Base-by-base conservation (phyloP, 2,113 vertebrate species). In the Drymodes brunneopygia region DNA sequence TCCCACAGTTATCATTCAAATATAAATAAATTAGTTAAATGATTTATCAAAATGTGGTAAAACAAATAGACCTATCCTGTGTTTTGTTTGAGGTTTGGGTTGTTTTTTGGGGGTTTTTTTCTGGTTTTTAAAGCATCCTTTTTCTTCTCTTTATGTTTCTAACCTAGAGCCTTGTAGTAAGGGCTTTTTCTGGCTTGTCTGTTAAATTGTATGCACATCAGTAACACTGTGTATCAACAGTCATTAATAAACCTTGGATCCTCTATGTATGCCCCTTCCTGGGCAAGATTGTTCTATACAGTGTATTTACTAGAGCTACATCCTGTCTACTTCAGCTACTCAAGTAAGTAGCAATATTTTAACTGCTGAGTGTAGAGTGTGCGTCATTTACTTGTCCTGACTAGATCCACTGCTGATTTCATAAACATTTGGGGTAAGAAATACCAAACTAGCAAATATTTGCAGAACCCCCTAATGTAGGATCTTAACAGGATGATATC, bases 401-500 rank as follows among this genome's bases (percentile, higher is more conserved):
- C 93, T 94, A 62, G 94, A 88, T 90, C 95, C 92, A 92, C 96
- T 94, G 90, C 94, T 94, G 91, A 71, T 97, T 97, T 80, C 94
- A 51, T 97, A 97, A 92, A 96, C 94, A 95, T 97, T 88, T 93
- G 82, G 97, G 96, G 87, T 96, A 97, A 97, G 96, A 97, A 95
- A 96, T 97, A 86, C 93, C 93, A 96, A 96, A 95, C 96, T 70
- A 97, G 92, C 96, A 97, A 97, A 97, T 97, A 97, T 97, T 97
- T 96, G 95, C 85, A 97, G 75, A 97, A 95, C 91, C 92, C 89
- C 89, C 94, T 96, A 95, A 97, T 97, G 95, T 69, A 94, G 79
- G 81, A 56, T 71, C 90, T 94, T 78, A 82, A 92, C 91, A 96
- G 88, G 81, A 94, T 48, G 75, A 33, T 92, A 85, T 45, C 4